Percentiles rank a stretch among this genome's conserved stretches.
Evolutionary conservation across 1,140 invertebrate genomes (phyloP).

Genomic region (Pseudoatta argentina): DNA sequence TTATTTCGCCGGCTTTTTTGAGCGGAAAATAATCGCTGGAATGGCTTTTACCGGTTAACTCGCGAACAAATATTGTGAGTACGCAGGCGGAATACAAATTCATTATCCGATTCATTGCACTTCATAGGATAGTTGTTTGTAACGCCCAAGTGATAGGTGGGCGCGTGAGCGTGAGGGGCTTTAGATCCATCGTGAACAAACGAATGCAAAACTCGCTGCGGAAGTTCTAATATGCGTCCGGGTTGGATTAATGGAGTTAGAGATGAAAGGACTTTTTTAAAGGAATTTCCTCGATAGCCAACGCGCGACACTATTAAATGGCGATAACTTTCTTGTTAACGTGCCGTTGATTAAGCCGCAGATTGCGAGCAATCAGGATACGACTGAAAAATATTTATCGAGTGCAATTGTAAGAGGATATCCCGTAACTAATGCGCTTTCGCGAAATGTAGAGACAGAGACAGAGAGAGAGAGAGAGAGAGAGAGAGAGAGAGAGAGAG

Average conservation of each 20-base stretch:
- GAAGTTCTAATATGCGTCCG: slow-evolving; percentile 36
- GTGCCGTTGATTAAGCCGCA: slow-evolving; percentile 50
- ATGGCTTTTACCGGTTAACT: slow-evolving; percentile 74
- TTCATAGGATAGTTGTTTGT: slow-evolving; percentile 72
- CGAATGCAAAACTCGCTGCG: slow-evolving; percentile 45
- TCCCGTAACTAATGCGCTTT: slow-evolving; percentile 3
- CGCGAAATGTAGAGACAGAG: too few relatives aligned
- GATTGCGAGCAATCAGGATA: slow-evolving; percentile 16
- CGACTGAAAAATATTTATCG: slow-evolving; percentile 36
- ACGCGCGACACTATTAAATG: slow-evolving; percentile 37
- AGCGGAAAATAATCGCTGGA: slow-evolving; percentile 75
- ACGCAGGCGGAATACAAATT: slow-evolving; percentile 69
- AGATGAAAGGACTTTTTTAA: slow-evolving; percentile 59
- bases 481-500: too few relatives aligned
- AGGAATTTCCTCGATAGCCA: slow-evolving; percentile 41
- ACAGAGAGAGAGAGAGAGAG: not conserved
- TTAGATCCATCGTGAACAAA: slow-evolving; percentile 45
- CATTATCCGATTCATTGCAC: slow-evolving; percentile 75
- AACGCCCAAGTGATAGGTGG: slow-evolving; percentile 62
- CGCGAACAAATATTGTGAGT: slow-evolving; percentile 74
- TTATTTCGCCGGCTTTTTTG: slow-evolving; percentile 74
- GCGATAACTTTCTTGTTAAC: slow-evolving; percentile 51
- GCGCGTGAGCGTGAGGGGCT: slow-evolving; percentile 17
- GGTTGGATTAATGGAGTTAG: slow-evolving; percentile 66
- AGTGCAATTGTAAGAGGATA: not conserved